Percentiles rank a stretch among this genome's conserved stretches.
These are phyloP conservation scores for Electrona antarctica DNA, from an alignment of 2,113 vertebrate genomes.

Conservation along the genomic window DNA sequence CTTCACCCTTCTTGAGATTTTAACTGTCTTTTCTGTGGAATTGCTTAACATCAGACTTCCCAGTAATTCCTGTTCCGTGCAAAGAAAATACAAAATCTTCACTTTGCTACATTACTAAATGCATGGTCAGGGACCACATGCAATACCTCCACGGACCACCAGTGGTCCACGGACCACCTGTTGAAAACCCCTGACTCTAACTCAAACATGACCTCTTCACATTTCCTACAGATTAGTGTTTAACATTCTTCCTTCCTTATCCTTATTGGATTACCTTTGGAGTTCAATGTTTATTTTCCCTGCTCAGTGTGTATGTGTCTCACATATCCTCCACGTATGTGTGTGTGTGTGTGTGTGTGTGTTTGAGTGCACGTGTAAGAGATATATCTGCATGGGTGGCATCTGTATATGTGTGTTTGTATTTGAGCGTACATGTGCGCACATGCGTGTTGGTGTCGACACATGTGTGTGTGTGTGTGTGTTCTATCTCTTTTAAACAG, in stretches of 20 bases:
- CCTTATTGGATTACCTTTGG: conserved; percentile 21
- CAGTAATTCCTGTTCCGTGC: too few relatives aligned
- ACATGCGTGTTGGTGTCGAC: neutral
- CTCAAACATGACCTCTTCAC: conserved; percentile 19
- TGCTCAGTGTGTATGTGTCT: neutral
- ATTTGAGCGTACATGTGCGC: neutral
- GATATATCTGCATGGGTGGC: neutral
- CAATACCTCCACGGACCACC: too few relatives aligned
- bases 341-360: conserved; percentile 4
- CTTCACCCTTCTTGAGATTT: too few relatives aligned
- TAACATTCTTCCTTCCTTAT: neutral
- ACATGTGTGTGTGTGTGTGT: neutral
- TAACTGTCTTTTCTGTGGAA: too few relatives aligned
- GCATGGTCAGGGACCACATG: too few relatives aligned
- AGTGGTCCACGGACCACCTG: too few relatives aligned
- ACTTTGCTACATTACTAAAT: too few relatives aligned
- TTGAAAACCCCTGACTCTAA: neutral
- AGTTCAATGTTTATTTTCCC: conserved; percentile 9
- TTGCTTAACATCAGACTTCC: too few relatives aligned
- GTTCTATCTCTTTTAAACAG: neutral
- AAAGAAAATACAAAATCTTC: too few relatives aligned
- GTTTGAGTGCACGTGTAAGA: conserved; percentile 2
- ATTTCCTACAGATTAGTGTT: conserved; percentile 18
- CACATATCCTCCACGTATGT: neutral
- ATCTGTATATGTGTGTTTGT: neutral